These are phyloP conservation scores for Typhlichthys subterraneus DNA, from an alignment of 2,797 vertebrate species.

Conservation along the genomic window DNA sequence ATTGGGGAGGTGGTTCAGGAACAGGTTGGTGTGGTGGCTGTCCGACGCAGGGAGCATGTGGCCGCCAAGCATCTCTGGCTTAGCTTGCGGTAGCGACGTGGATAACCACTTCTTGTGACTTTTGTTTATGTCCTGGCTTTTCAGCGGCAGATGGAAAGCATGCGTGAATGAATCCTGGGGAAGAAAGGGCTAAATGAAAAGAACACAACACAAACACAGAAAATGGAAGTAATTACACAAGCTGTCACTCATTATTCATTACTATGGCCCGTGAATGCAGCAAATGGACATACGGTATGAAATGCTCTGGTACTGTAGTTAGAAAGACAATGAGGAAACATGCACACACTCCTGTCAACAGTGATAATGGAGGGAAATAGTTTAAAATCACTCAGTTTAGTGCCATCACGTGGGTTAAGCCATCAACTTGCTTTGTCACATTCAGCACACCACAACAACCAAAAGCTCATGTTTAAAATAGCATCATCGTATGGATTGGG, in stretches of 20 bases:
- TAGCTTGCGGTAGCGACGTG: constrained; percentile 74
- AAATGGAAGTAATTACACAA: constrained; percentile 60
- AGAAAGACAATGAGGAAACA: constrained; percentile 50
- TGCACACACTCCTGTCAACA: constrained; percentile 52
- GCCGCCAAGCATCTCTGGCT: constrained; percentile 76
- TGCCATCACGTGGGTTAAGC: constrained; percentile 46
- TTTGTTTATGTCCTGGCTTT: constrained; percentile 80
- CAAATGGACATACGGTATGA: constrained; percentile 56
- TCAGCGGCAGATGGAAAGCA: constrained; percentile 79
- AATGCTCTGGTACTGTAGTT: constrained; percentile 21
- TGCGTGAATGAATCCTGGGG: constrained; percentile 84
- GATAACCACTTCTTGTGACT: constrained; percentile 79
- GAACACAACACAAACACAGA: constrained; percentile 29
- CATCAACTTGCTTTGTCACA: constrained; percentile 58
- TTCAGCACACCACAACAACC: constrained; percentile 54
- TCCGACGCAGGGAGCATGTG: constrained; percentile 75
- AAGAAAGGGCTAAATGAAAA: constrained; percentile 62
- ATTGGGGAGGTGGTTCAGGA: constrained; percentile 84
- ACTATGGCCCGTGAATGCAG: constrained; percentile 51
- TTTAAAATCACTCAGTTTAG: constrained; percentile 56
- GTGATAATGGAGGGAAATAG: constrained; percentile 49
- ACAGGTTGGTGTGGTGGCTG: constrained; percentile 84
- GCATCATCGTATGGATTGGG: constrained; percentile 52
- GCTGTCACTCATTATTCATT: constrained; percentile 62
- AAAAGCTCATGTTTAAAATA: constrained; percentile 51